Base-by-base conservation (phyloP, 2,888 invertebrate genomes). In the Diabrotica balteata region DNA sequence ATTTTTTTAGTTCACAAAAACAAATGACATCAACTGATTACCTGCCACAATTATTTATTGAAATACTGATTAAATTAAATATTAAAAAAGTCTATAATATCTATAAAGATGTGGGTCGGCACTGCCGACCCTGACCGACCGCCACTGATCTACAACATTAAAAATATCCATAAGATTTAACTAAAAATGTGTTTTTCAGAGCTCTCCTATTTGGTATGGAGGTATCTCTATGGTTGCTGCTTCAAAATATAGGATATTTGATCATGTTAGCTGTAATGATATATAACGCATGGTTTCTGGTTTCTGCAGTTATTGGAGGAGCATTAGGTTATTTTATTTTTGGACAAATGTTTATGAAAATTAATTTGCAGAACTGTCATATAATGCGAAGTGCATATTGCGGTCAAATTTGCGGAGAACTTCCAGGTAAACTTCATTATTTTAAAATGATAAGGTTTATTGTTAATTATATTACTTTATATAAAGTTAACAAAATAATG, bases 191-290 rank as follows among this genome's bases (percentile, higher is more conserved):
- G 51, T 68, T 59, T 66, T 82, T 70, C 61, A 84, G 84, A 73
- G 73, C 79, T 45, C 54, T 79, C 11, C 73, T 82, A 55, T 80
- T 81, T 71, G 75, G 80, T 8, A 77, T 80, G 60, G 83, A 84
- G 68, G 73, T 81, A 7, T 75, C 79, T 22, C 67, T 84, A 67
- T 84, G 84, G 84, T 69, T 84, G 46, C 63, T 77, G 44, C 72
- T 83, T 43, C 82, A 83, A 75, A 84, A 86, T 70, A 85, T 91
- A 57, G 90, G 91, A 43, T 92, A 92, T 82, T 80, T 91, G 61
- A 84, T 92, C 43, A 92, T 92, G 92, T 80, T 92, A 72, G 87
- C 88, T 43, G 89, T 91, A n/a, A 92, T 92, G 92, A 81, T 89
- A 10, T 92, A 89, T 83, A 91, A 92, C 83, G 89, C 87, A 43